Evolutionary conservation across 2,888 invertebrate genomes (phyloP), one percentile per base, ranked within the genome.

Genomic region (Lacanobia oleracea): DNA sequence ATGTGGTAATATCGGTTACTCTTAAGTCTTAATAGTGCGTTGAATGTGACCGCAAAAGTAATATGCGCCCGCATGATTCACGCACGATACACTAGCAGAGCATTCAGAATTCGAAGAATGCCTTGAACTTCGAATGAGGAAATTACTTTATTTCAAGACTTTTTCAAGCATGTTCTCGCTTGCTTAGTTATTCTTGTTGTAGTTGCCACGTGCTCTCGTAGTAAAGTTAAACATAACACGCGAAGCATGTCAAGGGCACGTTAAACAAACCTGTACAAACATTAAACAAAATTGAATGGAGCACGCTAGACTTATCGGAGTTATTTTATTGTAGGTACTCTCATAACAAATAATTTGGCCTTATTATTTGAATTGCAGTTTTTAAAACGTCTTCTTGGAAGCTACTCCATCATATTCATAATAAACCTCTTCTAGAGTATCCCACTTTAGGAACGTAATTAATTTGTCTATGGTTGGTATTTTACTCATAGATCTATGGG

Each of bases 211-310:
- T 27, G 21, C 12, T 59, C 8, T 21, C 27, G 33, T 50, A 27
- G 45, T 37, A 16, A 75, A 67, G 37, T 53, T 59, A 53, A 59
- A 67, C 45, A 73, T 48, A 76, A 76, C 59, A 54, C 51, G 68
- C 68, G 7, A 60, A 40, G 21, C 45, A 45, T 67, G 76, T 33
- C 76, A 76, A 67, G 68, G 73, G 12, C 59, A 27, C 21, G 16
- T 10, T 51, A 57, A 8, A 37, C 37, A 45, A 67, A 74, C 48
- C 51, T 74, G 73, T 76, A 59, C 45, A 74, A 74, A 74, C 48
- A 74, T 59, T 33, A 12, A 57, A 67, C 27, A 21, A 27, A 51
- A 37, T 48, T 27, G 6, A 40, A 2, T 53, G 27, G 27, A 12
- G n/a, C 68, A 74, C 27, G 51, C 18, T 72, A 76, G 2, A 40